Evolutionary conservation across 2,113 vertebrate genomes (phyloP).

Genomic region (Ivindomyrus marchei): DNA sequence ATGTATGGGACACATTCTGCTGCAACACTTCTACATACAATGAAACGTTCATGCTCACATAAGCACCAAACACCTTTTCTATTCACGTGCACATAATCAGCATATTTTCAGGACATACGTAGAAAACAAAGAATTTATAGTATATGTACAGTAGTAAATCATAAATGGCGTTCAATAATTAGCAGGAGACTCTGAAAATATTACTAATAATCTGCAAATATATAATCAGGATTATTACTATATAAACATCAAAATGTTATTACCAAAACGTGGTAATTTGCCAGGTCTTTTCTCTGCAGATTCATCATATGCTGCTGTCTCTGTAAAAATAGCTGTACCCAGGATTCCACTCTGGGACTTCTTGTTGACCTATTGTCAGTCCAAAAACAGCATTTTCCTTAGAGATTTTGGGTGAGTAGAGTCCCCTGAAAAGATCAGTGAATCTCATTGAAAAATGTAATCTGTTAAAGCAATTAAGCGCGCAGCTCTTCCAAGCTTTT

Average conservation of each 20-base stretch:
- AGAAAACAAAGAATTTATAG: neutral
- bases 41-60: too few relatives aligned
- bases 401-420: neutral
- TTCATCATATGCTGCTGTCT: neutral
- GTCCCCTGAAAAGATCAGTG: neutral
- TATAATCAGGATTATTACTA: neutral
- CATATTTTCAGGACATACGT: neutral
- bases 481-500: too few relatives aligned
- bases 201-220: neutral
- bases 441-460: neutral
- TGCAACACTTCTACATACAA: too few relatives aligned
- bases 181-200: neutral
- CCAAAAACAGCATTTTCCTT: neutral
- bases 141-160: neutral
- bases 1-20: too few relatives aligned
- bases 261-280: neutral
- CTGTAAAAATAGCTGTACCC: neutral
- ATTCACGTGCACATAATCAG: too few relatives aligned
- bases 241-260: neutral
- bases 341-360: neutral
- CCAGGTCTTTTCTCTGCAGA: neutral
- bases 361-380: neutral
- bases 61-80: too few relatives aligned
- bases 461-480: too few relatives aligned
- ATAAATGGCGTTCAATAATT: neutral